Percentiles rank a stretch among this genome's conserved stretches.
phyloP scores from a whole-genome alignment of 1,140 invertebrate genomes.

The Pomacea maculata region DNA sequence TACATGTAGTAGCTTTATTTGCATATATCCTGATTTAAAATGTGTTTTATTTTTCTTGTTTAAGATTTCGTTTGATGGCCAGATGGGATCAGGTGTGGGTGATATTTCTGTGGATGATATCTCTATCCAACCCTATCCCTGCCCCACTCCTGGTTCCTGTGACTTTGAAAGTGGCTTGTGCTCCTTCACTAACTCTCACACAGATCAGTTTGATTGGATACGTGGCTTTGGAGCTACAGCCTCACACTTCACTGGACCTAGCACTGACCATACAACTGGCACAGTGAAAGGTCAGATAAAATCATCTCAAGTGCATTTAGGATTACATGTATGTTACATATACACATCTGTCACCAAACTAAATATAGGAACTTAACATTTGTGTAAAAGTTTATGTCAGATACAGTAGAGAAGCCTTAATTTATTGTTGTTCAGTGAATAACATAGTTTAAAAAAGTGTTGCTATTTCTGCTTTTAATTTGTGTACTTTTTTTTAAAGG shows the following conservation, averaged over 20 bases:
- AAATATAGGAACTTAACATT: too few relatives aligned
- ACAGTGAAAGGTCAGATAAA: slow-evolving; percentile 35
- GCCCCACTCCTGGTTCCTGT: slow-evolving; percentile 44
- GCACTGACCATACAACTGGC: slow-evolving; percentile 54
- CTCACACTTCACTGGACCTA: slow-evolving; percentile 39
- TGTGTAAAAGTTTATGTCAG: not conserved
- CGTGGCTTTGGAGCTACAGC: slow-evolving; percentile 43
- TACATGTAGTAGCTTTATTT: not conserved
- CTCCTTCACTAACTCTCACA: slow-evolving; percentile 19
- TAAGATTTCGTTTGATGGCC: slow-evolving; percentile 44
- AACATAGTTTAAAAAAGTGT: not conserved
- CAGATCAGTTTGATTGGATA: slow-evolving; percentile 38
- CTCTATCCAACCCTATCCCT: slow-evolving; percentile 36
- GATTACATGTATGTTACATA: not conserved
- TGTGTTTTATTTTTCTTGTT: not conserved
- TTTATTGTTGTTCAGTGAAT: too few relatives aligned
- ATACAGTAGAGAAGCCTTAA: too few relatives aligned
- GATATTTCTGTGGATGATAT: slow-evolving; percentile 41
- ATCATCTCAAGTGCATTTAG: not conserved
- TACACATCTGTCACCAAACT: not conserved
- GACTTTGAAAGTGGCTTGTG: slow-evolving; percentile 50
- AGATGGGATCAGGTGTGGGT: slow-evolving; percentile 14
- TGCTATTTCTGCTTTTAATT: too few relatives aligned
- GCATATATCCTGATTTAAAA: not conserved
- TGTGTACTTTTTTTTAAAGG: slow-evolving; percentile 27